Conservation (phyloP, 2,797 vertebrate species). For the Acipenser transmontanus region DNA sequence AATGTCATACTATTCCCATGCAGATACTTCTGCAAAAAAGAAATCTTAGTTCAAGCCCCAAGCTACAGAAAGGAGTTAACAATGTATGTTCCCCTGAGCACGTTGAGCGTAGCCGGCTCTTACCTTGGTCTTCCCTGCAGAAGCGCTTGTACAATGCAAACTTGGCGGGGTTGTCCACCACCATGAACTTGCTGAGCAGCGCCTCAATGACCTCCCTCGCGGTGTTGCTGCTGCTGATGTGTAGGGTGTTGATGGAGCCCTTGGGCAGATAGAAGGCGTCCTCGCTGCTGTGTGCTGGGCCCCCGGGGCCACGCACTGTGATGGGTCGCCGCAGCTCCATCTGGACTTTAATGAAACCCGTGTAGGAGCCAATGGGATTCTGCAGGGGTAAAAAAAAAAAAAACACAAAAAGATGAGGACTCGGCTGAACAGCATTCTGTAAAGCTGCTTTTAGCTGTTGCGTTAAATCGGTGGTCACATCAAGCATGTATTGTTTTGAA, state of each 20-base stretch:
- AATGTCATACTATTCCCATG: too few species aligned
- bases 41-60: too few species aligned
- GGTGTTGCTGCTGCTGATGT: constrained; percentile 90
- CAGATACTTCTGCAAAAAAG: too few species aligned
- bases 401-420: too few species aligned
- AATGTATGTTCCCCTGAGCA: too few species aligned
- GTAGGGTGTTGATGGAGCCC: constrained; percentile 77
- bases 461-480: too few species aligned
- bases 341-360: constrained; percentile 95
- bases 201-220: constrained; percentile 88
- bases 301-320: constrained; percentile 60
- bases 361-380: constrained; percentile 74
- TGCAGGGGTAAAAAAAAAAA: constrained; percentile 33
- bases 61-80: too few species aligned
- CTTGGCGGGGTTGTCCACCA: constrained; percentile 90
- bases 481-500: too few species aligned
- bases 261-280: constrained; percentile 77
- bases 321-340: constrained; percentile 82
- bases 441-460: too few species aligned
- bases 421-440: too few species aligned
- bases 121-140: constrained; percentile 88
- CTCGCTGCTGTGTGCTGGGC: constrained; percentile 28
- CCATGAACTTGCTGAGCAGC: constrained; percentile 83
- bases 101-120: neutral
- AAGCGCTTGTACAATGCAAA: constrained; percentile 92